A percentile compares a stretch with the other conserved stretches of the same genome.
Evolutionary conservation across 2,888 invertebrate genomes (phyloP).

Genomic region (Chloromyia formosa): DNA sequence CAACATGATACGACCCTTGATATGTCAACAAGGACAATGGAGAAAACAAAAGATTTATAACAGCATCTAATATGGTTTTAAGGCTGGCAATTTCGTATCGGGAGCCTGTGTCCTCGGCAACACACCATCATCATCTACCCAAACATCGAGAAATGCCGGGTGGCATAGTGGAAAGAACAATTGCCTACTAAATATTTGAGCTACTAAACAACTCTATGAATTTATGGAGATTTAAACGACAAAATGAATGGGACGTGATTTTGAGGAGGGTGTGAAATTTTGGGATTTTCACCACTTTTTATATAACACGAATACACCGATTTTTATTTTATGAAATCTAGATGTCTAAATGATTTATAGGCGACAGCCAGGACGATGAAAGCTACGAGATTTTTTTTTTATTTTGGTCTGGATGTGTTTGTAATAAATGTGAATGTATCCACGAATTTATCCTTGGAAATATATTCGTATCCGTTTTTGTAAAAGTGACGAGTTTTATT

Average conservation of each 20-base stretch:
- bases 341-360: constrained; percentile 34
- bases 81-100: not conserved
- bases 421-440: constrained; percentile 20
- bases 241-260: constrained; percentile 29
- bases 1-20: constrained; percentile 3
- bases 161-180: not conserved
- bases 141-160: not conserved
- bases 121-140: too few relatives aligned
- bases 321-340: constrained; percentile 36
- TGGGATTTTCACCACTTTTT: constrained; percentile 8
- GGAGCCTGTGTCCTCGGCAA: too few relatives aligned
- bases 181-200: constrained; percentile 28
- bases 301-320: constrained; percentile 1
- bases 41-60: constrained; percentile 19
- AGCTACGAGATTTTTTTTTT: not conserved
- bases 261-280: constrained; percentile 15
- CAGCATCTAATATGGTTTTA: not conserved
- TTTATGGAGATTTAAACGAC: constrained; percentile 36
- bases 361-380: not conserved
- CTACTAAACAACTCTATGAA: constrained; percentile 34
- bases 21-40: constrained; percentile 26
- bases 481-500: not conserved
- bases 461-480: constrained; percentile 28
- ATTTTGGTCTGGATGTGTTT: constrained; percentile 5
- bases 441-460: not conserved